Percentiles rank a stretch among this genome's conserved stretches.
Evolutionary conservation across 2,888 invertebrate species (phyloP).

Genomic region (Altica lythri): DNA sequence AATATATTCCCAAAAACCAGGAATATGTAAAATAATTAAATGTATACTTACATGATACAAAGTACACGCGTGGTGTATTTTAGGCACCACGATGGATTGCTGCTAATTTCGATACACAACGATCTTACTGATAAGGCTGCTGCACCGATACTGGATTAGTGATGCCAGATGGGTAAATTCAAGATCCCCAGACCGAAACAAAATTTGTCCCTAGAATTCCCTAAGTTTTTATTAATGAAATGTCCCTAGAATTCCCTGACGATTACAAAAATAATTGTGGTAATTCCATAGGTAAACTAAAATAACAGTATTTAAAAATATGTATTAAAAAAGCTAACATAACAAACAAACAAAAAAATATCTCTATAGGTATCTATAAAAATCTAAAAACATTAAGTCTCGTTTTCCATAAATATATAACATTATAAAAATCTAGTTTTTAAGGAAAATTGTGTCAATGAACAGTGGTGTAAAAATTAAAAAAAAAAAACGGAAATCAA

Average conservation of each 20-base stretch:
- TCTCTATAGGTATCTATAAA: background rate
- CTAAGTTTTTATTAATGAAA: background rate
- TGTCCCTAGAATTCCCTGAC: background rate
- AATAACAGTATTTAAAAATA: background rate
- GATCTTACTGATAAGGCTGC: slow-evolving; percentile 5
- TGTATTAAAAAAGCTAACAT: background rate
- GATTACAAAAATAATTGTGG: background rate
- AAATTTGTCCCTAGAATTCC: background rate
- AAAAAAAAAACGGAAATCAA: background rate
- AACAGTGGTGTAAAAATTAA: background rate
- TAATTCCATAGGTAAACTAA: background rate
- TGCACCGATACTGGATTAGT: slow-evolving; percentile 1
- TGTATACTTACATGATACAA: slow-evolving; percentile 8
- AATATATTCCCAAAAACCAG: too few species aligned
- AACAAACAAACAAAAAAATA: background rate
- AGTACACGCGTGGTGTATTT: slow-evolving; percentile 7
- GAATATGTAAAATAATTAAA: too few species aligned
- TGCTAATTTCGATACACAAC: slow-evolving; percentile 1
- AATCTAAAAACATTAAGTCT: background rate
- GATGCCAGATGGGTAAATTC: background rate
- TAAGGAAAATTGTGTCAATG: background rate
- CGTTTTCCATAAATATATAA: background rate
- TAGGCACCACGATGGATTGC: slow-evolving; percentile 7
- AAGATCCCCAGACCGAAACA: background rate
- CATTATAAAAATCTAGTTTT: background rate